These are phyloP conservation scores for Lordiphosa fenestrarum DNA, from an alignment of 2,888 invertebrate species.

Conservation along the genomic window DNA sequence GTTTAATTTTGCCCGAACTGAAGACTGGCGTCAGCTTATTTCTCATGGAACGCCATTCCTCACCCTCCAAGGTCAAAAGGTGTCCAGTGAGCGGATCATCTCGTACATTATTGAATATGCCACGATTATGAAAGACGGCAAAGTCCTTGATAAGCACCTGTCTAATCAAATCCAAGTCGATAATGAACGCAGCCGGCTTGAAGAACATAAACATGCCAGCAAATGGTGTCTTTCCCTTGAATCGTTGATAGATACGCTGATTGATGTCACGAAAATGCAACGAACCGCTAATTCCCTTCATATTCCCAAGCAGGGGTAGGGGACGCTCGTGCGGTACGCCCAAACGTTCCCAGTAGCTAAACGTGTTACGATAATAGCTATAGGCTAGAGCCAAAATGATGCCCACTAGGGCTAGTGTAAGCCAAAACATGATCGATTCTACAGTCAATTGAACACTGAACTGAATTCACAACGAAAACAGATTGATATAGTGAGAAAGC, in stretches of 20 bases:
- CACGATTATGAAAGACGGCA: constrained; percentile 75
- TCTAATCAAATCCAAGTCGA: no score
- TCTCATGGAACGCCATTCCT: constrained; percentile 81
- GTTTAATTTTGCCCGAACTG: constrained; percentile 81
- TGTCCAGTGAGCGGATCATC: constrained; percentile 77
- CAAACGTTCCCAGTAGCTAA: constrained; percentile 58
- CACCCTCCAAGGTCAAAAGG: constrained; percentile 76
- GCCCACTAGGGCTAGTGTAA: constrained; percentile 38
- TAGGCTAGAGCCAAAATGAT: constrained; percentile 29
- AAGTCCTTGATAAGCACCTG: no score
- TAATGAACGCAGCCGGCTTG: constrained; percentile 11
- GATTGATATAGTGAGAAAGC: no score
- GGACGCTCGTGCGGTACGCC: constrained; percentile 41
- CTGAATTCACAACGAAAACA: no score
- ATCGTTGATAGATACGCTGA: no score
- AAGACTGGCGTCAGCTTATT: constrained; percentile 81
- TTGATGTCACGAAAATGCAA: constrained; percentile 26
- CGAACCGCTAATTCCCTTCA: constrained; percentile 31
- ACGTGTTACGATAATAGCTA: constrained; percentile 32
- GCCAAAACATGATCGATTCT: no score
- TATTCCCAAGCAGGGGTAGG: no score
- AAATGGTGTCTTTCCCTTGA: no score
- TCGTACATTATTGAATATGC: constrained; percentile 61
- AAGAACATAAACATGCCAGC: constrained; percentile 41
- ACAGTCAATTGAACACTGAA: no score